Base-by-base conservation (phyloP, 2,888 invertebrate species). In the Papilio protenor region DNA sequence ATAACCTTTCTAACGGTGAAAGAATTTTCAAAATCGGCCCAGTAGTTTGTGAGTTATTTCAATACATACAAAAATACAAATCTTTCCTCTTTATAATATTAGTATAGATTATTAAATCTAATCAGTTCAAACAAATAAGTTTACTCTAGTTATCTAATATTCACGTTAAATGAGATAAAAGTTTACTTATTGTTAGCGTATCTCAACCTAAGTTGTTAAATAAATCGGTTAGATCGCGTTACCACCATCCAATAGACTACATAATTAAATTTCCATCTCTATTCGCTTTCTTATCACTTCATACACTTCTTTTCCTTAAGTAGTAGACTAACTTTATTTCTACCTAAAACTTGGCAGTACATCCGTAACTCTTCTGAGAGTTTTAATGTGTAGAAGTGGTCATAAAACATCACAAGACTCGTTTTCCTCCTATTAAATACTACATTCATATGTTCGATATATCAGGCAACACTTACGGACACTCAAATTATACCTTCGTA, bases 401-500 rank as follows among this genome's bases (percentile, higher is more conserved):
- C 4, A 66, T 66, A 21, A 66, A 66, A 66, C 64, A 64, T 12
- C 2, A 45, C 45, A 21, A n/a, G 12, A 45, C n/a, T 66, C 66
- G 21, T 66, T 21, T 45, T 45, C 12, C 64, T 64, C 61, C 23
- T 66, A 11, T 45, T 66, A 66, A 66, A 45, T 66, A 66, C 40
- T 40, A 73, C 55, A 45, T 64, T 71, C 71, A 55, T 11, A 52
- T 73, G 27, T 72, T 16, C 75, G 75, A 80, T 79, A 57, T 78
- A 75, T 80, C 75, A 79, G 23, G 74, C 66, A 77, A 77, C 77
- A 77, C 70, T 61, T 75, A 73, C 45, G 40, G 52, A 71, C 40
- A 52, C 76, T 76, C 76, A 77, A 81, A 81, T 81, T 79, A 77
- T 71, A 79, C 83, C 82, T 83, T 33, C 74, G 74, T 70, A 74